Evolutionary conservation across 2,888 invertebrate species (phyloP), one percentile per base, ranked within the genome.

Genomic region (Harpalus rufipes): DNA sequence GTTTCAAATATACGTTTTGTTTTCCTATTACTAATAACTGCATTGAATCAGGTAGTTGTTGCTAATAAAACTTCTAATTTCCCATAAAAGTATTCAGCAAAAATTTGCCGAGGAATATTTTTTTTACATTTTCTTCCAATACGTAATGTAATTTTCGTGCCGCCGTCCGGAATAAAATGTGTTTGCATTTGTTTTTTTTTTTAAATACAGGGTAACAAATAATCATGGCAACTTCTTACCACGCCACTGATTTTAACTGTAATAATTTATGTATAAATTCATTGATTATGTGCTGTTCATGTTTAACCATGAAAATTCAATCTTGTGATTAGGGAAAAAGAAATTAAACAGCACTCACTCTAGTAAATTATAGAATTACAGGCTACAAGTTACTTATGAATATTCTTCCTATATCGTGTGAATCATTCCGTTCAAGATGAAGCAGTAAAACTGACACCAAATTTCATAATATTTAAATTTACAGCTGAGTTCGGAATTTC

Each of bases 391-490:
- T 51, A 59, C 14, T 5, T 68, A 39, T 68, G 39, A 68, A 68
- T 68, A 32, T 68, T 0, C n/a, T 39, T 32, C 68, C 14, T 8
- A 68, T 68, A 68, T n/a, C 39, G 32, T 14, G 39, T 68, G 39
- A 39, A 68, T 68, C 68, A 68, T 68, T 4, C 25, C 7, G 25
- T 68, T 39, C n/a, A 12, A 18, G 18, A 68, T 25, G 5, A 68
- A n/a, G n/a, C 14, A 68, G 39, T 39, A 68, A 39, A 68, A 3
- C 32, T 68, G 68, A 68, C 39, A 39, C 18, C 32, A 68, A 68
- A 39, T 39, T 32, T 68, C 14, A 39, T 68, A 63, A 61, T 63
- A 39, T 68, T 65, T 25, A 68, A 68, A 68, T 65, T 65, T 68
- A 68, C 68, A 32, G 32, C 25, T 68, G 14, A 14, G 32, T 7